Conservation (phyloP, 2,888 invertebrate species). For the Liopterus haemorrhoidalis region DNA sequence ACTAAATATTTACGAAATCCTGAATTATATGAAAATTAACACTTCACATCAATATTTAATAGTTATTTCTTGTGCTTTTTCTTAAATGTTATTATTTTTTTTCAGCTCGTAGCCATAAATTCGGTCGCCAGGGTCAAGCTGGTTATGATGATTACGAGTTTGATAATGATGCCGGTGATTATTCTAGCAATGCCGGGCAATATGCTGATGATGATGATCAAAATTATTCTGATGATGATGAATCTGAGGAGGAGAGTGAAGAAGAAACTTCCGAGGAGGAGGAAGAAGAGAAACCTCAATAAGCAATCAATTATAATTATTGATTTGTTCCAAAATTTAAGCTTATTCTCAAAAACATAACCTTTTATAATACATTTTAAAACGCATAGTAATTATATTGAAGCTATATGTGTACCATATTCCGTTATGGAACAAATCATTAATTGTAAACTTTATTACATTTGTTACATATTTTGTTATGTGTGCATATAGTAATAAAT, state of each 20-base stretch:
- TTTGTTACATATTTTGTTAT: no score
- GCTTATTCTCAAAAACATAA: no score
- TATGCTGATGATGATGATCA: conserved; percentile 50
- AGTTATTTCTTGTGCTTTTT: conserved; percentile 8
- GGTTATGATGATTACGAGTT: conserved; percentile 58
- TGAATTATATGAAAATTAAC: conserved; percentile 6
- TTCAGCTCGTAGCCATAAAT: conserved; percentile 77
- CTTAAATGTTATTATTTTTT: conserved; percentile 27
- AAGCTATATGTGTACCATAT: no score
- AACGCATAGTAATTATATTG: no score
- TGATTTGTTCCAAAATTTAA: no score
- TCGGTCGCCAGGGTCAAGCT: conserved; percentile 74
- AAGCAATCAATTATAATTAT: no score
- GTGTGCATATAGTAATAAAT: no score
- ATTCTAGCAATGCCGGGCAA: conserved; percentile 40
- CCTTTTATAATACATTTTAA: no score
- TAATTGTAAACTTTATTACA: no score
- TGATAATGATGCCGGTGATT: conserved; percentile 49
- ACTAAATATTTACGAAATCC: conserved; percentile 1
- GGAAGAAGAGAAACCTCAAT: conserved; percentile 17
- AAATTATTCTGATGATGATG: conserved; percentile 47
- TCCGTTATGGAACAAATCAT: no score
- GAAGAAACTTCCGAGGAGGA: conserved; percentile 40
- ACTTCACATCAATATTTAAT: conserved; percentile 10
- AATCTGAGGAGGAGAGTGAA: conserved; percentile 39